phyloP scores from a whole-genome alignment of 2,113 vertebrate species.

The Aix galericulata region DNA sequence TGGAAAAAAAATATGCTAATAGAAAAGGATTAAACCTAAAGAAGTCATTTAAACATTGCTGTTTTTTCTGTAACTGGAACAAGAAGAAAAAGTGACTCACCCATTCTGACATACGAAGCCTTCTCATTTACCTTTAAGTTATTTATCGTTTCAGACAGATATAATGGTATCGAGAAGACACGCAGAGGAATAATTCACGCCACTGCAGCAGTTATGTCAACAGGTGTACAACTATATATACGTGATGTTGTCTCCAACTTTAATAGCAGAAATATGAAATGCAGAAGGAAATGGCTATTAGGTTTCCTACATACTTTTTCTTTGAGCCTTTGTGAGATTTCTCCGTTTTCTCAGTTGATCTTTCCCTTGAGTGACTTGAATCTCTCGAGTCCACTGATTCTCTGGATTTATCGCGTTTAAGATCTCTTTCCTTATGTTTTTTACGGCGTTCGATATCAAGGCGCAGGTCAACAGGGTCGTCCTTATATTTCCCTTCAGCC shows the following conservation, averaged over 20 bases:
- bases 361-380: constrained; percentile 85
- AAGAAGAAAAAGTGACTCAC: constrained; percentile 49
- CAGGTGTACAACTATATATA: neutral
- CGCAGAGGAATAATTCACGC: neutral
- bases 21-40: neutral
- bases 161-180: neutral
- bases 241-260: neutral
- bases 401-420: constrained; percentile 84
- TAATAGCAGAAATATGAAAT: neutral
- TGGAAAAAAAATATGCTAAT: neutral
- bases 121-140: constrained; percentile 45
- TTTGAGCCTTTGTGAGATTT: constrained; percentile 87
- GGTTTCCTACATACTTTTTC: constrained; percentile 83
- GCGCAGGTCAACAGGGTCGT: constrained; percentile 90
- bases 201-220: neutral
- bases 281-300: neutral
- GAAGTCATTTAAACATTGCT: neutral
- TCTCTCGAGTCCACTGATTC: constrained; percentile 84
- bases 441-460: constrained; percentile 97
- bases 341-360: constrained; percentile 86
- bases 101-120: constrained; percentile 12
- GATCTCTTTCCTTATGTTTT: constrained; percentile 91
- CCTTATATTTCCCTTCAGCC: constrained; percentile 88
- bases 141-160: constrained; percentile 4
- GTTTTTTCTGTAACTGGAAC: neutral